Base-by-base conservation (phyloP, 2,797 vertebrate genomes). In the Chloroceryle inda region DNA sequence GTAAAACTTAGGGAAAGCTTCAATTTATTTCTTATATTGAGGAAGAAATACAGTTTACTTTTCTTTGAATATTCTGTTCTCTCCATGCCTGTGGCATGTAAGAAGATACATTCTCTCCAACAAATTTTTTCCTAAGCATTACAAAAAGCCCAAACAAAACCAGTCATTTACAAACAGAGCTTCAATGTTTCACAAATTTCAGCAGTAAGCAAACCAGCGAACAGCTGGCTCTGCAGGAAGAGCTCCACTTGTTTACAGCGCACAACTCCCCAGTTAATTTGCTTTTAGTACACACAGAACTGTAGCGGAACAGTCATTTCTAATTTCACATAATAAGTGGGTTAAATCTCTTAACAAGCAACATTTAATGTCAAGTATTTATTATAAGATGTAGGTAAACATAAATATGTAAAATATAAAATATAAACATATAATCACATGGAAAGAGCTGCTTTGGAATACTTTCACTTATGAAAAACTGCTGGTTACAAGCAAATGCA, bases 151-250 rank as follows among this genome's bases (percentile, higher is more conserved):
- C 5, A 2, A 93, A 73, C 84, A 87, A 89, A 86, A 45, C 23
- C 56, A 85, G 42, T 50, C 6, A 92, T 88, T 97, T 85, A 91
- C 91, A 92, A 87, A 89, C 86, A 91, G 64, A 80, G 76, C 62
- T 85, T 68, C 79, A 77, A 29, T 50, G 38, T 90, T 85, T 88
- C 89, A 83, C 75, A 56, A 64, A 72, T 81, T 94, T 89, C 40
- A 88, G 44, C 29, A 38, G 33, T 47, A 55, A 72, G 58, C 85
- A 93, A 77, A 42, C 8, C 59, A 67, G 71, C 64, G 58, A 83
- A 72, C 85, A 91, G 94, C 91, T 85, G 85, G 77, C 75, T 85
- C 45, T 91, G 76, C 88, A 64, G 23, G 72, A 95, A 50, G 53
- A 80, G 40, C 75, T 91, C 67, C 38, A 23, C 71, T 89, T 88